Conservation (phyloP, 2,797 vertebrate genomes). For the Monodelphis domestica region DNA sequence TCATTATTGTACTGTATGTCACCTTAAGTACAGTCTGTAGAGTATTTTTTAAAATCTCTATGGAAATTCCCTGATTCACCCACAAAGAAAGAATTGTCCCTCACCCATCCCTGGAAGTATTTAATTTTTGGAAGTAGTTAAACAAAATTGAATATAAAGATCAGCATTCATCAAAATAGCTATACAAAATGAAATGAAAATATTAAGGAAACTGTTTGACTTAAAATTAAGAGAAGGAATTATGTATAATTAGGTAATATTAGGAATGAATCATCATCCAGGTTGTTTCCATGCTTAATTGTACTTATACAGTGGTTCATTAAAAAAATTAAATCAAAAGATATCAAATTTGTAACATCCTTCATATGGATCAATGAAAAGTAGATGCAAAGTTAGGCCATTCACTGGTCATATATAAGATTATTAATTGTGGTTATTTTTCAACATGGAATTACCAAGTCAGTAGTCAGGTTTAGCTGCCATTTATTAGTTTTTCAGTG, state of each 20-base stretch:
- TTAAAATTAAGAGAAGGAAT: conserved; percentile 1
- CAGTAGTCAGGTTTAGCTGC: not conserved
- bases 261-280: not conserved
- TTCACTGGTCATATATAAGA: not conserved
- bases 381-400: not conserved
- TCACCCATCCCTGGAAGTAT: not conserved
- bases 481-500: not conserved
- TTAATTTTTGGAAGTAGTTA: conserved; percentile 10
- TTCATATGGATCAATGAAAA: not conserved
- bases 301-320: not conserved
- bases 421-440: not conserved
- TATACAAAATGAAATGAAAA: conserved; percentile 5
- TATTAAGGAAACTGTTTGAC: not conserved
- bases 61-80: conserved; percentile 32
- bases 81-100: conserved; percentile 35
- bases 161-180: conserved; percentile 32
- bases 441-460: not conserved
- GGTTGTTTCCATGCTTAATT: not conserved
- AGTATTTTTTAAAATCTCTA: conserved; percentile 43
- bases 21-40: conserved; percentile 38
- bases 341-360: not conserved
- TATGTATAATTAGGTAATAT: not conserved
- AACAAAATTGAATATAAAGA: conserved; percentile 30
- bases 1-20: conserved; percentile 36
- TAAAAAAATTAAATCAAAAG: not conserved